These are phyloP conservation scores for Carcina quercana DNA, from an alignment of 2,888 invertebrate species.

Conservation along the genomic window DNA sequence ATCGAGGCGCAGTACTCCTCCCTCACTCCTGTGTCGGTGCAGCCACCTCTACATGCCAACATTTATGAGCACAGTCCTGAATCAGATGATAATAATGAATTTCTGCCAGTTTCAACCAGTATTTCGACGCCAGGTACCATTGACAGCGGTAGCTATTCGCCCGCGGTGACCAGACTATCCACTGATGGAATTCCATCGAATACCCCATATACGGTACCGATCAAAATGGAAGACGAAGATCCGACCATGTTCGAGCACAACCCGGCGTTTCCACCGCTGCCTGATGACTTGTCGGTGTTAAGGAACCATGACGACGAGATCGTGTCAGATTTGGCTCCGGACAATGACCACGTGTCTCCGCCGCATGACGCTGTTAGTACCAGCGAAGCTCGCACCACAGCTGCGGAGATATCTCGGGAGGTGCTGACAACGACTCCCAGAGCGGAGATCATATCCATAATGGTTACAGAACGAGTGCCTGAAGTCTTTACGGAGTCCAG, in stretches of 20 bases:
- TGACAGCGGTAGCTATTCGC: slow-evolving; percentile 44
- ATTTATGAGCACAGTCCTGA: slow-evolving; percentile 21
- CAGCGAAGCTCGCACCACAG: slow-evolving; percentile 25
- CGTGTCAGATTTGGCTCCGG: slow-evolving; percentile 42
- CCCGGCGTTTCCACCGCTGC: slow-evolving; percentile 63
- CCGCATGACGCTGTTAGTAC: slow-evolving; percentile 32
- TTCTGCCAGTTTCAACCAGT: slow-evolving; percentile 53
- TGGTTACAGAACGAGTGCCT: slow-evolving; percentile 20
- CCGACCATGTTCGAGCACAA: slow-evolving; percentile 48
- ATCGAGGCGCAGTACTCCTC: slow-evolving; percentile 35
- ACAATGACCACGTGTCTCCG: slow-evolving; percentile 34
- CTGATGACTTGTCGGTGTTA: slow-evolving; percentile 55
- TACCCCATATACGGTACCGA: slow-evolving; percentile 43
- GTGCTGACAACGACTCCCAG: slow-evolving; percentile 27
- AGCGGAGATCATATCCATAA: slow-evolving; percentile 24
- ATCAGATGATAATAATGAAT: slow-evolving; percentile 28
- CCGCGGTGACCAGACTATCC: slow-evolving; percentile 38
- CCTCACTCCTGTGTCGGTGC: slow-evolving; percentile 19
- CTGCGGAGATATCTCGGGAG: slow-evolving; percentile 26
- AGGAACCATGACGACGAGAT: slow-evolving; percentile 59
- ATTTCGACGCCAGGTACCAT: slow-evolving; percentile 52
- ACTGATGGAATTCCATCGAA: slow-evolving; percentile 37
- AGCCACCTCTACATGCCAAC: slow-evolving; percentile 21
- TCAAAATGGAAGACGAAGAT: slow-evolving; percentile 58
- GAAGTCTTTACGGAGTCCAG: slow-evolving; percentile 22